Evolutionary conservation across 2,797 vertebrate genomes (phyloP), one percentile per base, ranked within the genome.

Genomic region (Cichlasoma orientale): DNA sequence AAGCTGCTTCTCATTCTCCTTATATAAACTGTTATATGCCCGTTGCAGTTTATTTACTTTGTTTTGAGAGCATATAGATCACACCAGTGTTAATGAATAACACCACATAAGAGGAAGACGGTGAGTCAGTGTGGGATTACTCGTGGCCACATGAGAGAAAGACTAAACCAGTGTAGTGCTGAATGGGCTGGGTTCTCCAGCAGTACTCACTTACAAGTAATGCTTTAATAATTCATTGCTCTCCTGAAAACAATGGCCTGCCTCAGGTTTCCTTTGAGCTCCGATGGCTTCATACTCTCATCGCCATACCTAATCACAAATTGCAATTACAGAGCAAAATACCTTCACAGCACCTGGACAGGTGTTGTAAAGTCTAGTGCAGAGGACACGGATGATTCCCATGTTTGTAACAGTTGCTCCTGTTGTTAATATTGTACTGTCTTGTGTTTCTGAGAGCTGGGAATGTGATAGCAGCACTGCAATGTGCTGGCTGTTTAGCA

Each of bases 161-260:
- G n/a, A 38, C 57, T 72, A 79, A 87, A 87, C 82, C 55, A n/a
- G 77, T 69, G n/a, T 21, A 33, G 27, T 80, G 80, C 74, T 82
- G 87, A 76, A 31, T 29, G 25, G 19, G 2, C 63, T 13, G 56
- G 77, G 36, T 88, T 59, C 73, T 47, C 29, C 77, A 66, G 16
- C 19, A 18, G 16, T 11, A 5, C 72, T 56, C 31, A 4, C 29
- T 33, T 25, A 63, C 12, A 68, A 38, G 59, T 70, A 44, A 21
- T 53, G 52, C 47, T 75, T 90, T 27, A 92, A 89, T 86, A 80
- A 88, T 92, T 56, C 52, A 89, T 54, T 2, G 23, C 72, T 72
- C 44, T 77, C 13, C 47, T 73, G 77, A 75, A 57, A 77, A 50
- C 70, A 70, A 23, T 19, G 78, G 7, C 25, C 18, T 3, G 71